phyloP scores from a whole-genome alignment of 64 coral and sea anemone genomes.

The Platygyra sinensis region DNA sequence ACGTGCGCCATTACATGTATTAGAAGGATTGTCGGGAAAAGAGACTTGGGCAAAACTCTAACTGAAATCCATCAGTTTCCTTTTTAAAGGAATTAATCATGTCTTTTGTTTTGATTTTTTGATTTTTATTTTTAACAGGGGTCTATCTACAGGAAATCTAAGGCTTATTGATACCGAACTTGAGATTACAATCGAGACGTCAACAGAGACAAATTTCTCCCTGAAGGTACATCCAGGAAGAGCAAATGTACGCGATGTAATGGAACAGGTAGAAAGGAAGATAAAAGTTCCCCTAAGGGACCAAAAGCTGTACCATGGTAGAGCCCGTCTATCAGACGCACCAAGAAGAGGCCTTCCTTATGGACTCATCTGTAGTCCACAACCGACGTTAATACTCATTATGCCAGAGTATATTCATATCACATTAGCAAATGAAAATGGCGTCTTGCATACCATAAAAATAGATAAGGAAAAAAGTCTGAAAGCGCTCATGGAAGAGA shows the following conservation, averaged over 20 bases:
- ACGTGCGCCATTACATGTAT: no score
- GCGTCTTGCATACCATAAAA: background rate
- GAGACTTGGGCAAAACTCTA: no score
- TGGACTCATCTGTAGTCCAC: background rate
- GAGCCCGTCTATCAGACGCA: background rate
- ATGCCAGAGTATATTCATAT: conserved; percentile 17
- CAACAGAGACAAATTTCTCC: background rate
- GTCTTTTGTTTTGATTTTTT: background rate
- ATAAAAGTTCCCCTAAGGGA: background rate
- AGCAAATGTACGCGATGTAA: conserved; percentile 11
- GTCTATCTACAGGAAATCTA: background rate
- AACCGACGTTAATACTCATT: background rate
- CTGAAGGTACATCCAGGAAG: background rate
- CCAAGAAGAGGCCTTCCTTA: background rate
- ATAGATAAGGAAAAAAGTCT: conserved; percentile 16
- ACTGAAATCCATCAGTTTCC: no score
- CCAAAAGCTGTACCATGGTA: conserved; percentile 11
- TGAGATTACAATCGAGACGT: background rate
- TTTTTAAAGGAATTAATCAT: no score
- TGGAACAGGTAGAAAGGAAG: background rate
- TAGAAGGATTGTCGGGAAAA: no score
- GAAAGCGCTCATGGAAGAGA: background rate
- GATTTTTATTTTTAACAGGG: background rate
- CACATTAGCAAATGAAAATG: background rate
- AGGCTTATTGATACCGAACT: background rate